Base-by-base conservation (phyloP, 2,797 vertebrate genomes). In the Fistularia tabacaria region DNA sequence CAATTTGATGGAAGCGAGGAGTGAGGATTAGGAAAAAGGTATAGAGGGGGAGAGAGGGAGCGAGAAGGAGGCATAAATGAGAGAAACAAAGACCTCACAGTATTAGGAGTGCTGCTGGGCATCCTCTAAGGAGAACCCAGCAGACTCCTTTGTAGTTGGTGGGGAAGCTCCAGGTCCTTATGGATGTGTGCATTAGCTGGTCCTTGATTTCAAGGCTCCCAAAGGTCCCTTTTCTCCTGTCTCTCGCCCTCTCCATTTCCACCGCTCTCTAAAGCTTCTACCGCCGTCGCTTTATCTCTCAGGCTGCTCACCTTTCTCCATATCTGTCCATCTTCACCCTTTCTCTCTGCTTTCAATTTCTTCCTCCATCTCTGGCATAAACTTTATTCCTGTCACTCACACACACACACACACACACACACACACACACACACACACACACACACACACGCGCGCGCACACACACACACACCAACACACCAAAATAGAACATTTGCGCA, bases 161-260 rank as follows among this genome's bases (percentile, higher is more conserved):
- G 67, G 77, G 66, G 76, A 82, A 82, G 81, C 79, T 81, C 50
- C 74, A 74, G 77, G 80, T 86, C 80, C 83, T 81, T 69, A 59
- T 81, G 77, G 76, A 76, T 76, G 70, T 76, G 75, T 60, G 78
- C 77, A 79, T 85, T 74, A 81, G 79, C 77, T 64, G 71, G 54
- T 82, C 77, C 81, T 79, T 81, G 74, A 82, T 83, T 84, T 82
- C 79, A 80, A 8, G 55, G 46, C 54, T 82, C 80, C 79, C 82
- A 56, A 14, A 67, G 79, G 80, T 74, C 62, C 45, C 64, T 57
- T 49, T 60, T 11, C 25, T 5, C 25, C 2, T 25, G 45, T 75
- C 74, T 69, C 65, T 80, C 71, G 54, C 66, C 64, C 42, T 44
- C 62, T 76, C 61, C 70, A 68, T 82, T 76, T 46, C 55, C 39